phyloP scores from a whole-genome alignment of 2,113 vertebrate species.

The Gorsachius goisagi region DNA sequence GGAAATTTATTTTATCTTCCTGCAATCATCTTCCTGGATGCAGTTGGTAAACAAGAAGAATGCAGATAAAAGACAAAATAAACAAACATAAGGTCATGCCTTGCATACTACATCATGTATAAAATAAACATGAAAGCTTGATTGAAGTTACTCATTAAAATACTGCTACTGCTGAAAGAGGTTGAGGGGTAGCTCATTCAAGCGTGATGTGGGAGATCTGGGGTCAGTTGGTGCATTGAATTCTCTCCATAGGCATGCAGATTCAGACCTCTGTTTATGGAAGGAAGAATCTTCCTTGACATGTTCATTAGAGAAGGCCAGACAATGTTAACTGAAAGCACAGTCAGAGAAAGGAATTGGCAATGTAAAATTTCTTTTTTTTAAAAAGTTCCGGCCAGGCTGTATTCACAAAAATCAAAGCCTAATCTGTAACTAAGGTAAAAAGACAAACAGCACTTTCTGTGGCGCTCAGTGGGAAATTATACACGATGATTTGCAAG shows the following conservation, averaged over 20 bases:
- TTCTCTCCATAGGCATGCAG: not conserved
- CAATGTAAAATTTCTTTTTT: not conserved
- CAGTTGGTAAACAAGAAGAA: slow-evolving; percentile 58
- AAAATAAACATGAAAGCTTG: slow-evolving; percentile 19
- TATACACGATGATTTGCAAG: not conserved
- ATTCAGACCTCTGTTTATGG: not conserved
- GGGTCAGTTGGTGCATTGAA: not conserved
- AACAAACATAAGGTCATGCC: slow-evolving; percentile 53
- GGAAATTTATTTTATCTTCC: slow-evolving; percentile 62
- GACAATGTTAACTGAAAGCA: not conserved
- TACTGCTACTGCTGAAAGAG: not conserved
- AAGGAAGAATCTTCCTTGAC: not conserved
- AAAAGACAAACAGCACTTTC: not conserved
- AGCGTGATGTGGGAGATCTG: not conserved
- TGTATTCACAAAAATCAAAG: not conserved
- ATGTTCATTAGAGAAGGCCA: not conserved
- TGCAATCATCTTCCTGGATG: slow-evolving; percentile 48
- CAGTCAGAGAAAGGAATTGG: not conserved
- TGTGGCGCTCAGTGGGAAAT: not conserved
- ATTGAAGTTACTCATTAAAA: slow-evolving; percentile 56
- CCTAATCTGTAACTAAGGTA: not conserved
- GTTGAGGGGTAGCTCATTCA: not conserved
- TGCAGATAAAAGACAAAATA: slow-evolving; percentile 59
- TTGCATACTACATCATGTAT: not conserved
- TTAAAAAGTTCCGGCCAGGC: too few species aligned